Conservation (phyloP, 2,113 vertebrate genomes). For the Benthochromis sp. region DNA sequence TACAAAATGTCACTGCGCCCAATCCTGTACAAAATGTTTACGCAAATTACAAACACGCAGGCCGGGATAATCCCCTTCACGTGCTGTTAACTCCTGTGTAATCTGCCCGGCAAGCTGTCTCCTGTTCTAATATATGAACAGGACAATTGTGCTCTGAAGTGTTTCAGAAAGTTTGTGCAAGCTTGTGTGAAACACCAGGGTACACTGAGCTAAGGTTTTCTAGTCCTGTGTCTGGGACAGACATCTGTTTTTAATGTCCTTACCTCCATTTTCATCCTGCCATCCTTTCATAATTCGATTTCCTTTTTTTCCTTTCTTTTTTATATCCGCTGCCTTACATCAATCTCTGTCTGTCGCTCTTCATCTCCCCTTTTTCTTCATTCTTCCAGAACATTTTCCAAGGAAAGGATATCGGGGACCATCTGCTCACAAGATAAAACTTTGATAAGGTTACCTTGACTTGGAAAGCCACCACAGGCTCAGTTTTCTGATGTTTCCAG, state of each 20-base stretch:
- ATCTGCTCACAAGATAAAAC: constrained; percentile 68
- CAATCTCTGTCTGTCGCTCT: neutral
- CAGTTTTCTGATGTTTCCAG: neutral
- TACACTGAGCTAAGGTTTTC: neutral
- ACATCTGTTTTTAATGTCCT: constrained; percentile 16
- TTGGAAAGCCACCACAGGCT: constrained; percentile 69
- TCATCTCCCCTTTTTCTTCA: neutral
- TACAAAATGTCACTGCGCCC: neutral
- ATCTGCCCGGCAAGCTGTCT: neutral
- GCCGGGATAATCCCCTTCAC: neutral
- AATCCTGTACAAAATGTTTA: neutral
- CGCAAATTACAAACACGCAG: neutral
- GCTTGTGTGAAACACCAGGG: neutral
- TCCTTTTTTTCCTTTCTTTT: neutral
- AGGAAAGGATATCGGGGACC: constrained; percentile 75
- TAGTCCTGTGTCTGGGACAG: constrained; percentile 9
- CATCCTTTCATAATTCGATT: constrained; percentile 7
- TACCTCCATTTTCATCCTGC: neutral
- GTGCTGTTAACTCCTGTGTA: neutral
- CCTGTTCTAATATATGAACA: neutral
- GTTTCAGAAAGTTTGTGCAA: neutral
- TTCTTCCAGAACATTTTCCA: constrained; percentile 74
- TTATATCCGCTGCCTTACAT: neutral
- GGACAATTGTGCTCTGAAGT: neutral
- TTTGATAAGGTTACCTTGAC: constrained; percentile 73